Percentiles rank a stretch among this genome's conserved stretches.
phyloP scores from a whole-genome alignment of 2,113 vertebrate genomes.

The Lanius collurio region DNA sequence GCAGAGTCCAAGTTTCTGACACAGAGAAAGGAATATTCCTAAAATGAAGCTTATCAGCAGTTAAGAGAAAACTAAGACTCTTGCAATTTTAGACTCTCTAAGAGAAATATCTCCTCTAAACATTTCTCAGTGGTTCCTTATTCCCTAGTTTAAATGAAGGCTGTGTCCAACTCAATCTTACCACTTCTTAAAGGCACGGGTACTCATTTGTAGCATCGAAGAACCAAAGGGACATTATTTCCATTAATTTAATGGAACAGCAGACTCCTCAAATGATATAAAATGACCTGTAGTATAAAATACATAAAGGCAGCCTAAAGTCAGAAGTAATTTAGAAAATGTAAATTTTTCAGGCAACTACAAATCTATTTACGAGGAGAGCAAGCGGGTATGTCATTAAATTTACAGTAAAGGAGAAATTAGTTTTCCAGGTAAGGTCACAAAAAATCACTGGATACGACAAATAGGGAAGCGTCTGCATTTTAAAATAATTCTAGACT shows the following conservation, averaged over 20 bases:
- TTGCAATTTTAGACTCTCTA: not conserved
- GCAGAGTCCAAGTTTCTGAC: constrained; percentile 2
- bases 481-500: fast-evolving
- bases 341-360: not conserved
- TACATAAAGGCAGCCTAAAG: fast-evolving
- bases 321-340: fast-evolving
- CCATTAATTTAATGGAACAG: fast-evolving
- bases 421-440: fast-evolving
- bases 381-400: fast-evolving
- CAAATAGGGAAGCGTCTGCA: fast-evolving
- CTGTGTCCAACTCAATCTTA: not conserved
- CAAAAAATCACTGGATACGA: fast-evolving
- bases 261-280: fast-evolving
- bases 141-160: not conserved
- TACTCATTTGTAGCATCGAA: fast-evolving
- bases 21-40: not conserved
- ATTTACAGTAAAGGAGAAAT: fast-evolving
- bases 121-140: not conserved
- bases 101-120: not conserved
- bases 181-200: not conserved
- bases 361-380: no score
- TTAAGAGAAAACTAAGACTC: fast-evolving
- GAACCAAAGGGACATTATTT: fast-evolving
- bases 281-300: fast-evolving
- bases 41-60: fast-evolving